These are phyloP conservation scores for Oegoconia quadripuncta DNA, from an alignment of 2,888 invertebrate genomes.

Conservation along the genomic window DNA sequence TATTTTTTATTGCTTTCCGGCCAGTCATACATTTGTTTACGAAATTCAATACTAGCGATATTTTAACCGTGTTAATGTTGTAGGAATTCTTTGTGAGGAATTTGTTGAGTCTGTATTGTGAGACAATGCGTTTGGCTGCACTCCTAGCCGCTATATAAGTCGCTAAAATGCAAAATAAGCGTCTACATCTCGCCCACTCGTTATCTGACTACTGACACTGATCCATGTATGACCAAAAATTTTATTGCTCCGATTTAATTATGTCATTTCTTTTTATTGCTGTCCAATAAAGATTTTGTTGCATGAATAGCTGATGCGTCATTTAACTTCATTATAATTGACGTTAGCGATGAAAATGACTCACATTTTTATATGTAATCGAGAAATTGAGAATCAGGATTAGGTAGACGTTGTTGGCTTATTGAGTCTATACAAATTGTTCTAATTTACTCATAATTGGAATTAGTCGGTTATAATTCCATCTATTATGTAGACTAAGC, in stretches of 20 bases:
- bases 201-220: conserved; percentile 4
- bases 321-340: conserved; percentile 1
- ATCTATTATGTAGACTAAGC: too few species aligned
- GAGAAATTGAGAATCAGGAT: conserved; percentile 2
- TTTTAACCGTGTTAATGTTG: conserved; percentile 18
- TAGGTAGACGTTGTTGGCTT: too few species aligned
- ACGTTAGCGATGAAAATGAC: conserved; percentile 2
- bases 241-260: conserved; percentile 5
- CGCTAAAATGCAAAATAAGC: conserved; percentile 44
- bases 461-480: too few species aligned
- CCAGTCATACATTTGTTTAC: conserved; percentile 42
- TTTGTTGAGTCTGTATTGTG: conserved; percentile 56
- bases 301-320: background rate
- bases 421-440: too few species aligned
- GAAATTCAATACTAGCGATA: conserved; percentile 38
- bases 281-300: conserved; percentile 3
- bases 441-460: too few species aligned
- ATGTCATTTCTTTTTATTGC: conserved; percentile 7
- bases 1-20: conserved; percentile 15
- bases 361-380: conserved; percentile 1
- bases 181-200: conserved; percentile 44
- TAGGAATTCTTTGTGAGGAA: conserved; percentile 49
- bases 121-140: conserved; percentile 42
- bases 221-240: background rate
- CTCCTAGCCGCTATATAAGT: conserved; percentile 27